phyloP scores from a whole-genome alignment of 2,113 vertebrate species.

The Cinclus mexicanus region DNA sequence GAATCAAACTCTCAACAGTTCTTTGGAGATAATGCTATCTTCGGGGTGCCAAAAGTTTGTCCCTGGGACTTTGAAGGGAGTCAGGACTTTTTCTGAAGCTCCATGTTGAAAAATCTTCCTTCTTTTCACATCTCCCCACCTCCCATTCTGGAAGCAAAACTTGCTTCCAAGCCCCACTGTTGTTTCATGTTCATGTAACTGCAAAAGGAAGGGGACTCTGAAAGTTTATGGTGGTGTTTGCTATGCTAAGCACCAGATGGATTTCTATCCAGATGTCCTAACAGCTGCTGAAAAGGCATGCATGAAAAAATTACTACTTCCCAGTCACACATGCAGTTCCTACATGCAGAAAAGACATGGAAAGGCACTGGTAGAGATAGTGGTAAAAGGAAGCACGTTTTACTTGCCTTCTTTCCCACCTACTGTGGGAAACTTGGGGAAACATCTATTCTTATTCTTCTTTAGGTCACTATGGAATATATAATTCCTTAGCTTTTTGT shows the following conservation, averaged over 20 bases:
- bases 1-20: neutral
- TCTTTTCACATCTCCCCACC: neutral
- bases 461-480: neutral
- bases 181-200: neutral
- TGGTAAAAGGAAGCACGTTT: neutral
- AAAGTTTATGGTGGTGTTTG: neutral
- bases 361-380: neutral
- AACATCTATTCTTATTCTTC: neutral
- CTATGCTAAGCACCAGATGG: neutral
- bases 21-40: neutral
- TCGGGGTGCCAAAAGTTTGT: neutral
- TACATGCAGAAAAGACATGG: neutral
- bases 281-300: conserved; percentile 21
- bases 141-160: neutral
- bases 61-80: neutral
- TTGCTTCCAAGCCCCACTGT: neutral
- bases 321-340: neutral
- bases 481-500: neutral
- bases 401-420: neutral
- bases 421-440: neutral
- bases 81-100: neutral
- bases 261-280: conserved; percentile 29
- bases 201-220: neutral
- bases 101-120: neutral
- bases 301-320: neutral